Conservation (phyloP, 2,113 vertebrate species). For the Sinocyclocheilus anophthalmus region DNA sequence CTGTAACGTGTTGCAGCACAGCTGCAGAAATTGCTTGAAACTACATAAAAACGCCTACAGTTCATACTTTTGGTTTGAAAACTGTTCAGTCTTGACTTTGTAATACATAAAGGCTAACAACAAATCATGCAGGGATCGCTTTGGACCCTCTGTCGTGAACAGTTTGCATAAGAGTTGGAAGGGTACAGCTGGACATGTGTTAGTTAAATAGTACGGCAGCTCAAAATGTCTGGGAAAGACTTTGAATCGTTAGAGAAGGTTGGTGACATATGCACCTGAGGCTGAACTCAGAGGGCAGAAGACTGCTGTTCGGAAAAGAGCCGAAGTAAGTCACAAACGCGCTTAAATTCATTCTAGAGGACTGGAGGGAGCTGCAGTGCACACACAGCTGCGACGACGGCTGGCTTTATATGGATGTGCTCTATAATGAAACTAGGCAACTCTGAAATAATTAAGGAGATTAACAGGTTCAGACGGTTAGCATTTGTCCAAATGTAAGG, state of each 20-base stretch:
- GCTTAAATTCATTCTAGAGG: background rate
- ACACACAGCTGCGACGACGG: background rate
- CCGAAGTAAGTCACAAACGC: conserved; percentile 72
- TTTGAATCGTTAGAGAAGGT: conserved; percentile 80
- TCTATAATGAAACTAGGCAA: background rate
- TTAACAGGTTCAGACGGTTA: background rate
- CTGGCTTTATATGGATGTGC: background rate
- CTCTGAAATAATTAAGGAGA: background rate
- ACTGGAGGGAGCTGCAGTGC: background rate
- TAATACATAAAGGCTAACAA: background rate
- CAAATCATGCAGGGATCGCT: background rate
- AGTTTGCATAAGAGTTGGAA: conserved; percentile 13
- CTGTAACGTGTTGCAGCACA: background rate
- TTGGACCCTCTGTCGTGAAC: background rate
- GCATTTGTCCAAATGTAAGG: background rate
- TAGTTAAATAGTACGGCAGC: conserved; percentile 17
- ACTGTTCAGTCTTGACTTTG: background rate
- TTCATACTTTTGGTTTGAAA: background rate
- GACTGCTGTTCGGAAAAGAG: conserved; percentile 85
- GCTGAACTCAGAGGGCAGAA: conserved; percentile 78
- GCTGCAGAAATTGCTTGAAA: background rate
- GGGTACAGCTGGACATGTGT: background rate
- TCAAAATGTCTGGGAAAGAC: conserved; percentile 72
- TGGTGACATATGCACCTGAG: conserved; percentile 80
- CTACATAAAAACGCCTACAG: background rate